phyloP scores from a whole-genome alignment of 2,797 vertebrate genomes.

The Pangasius mekongensis region DNA sequence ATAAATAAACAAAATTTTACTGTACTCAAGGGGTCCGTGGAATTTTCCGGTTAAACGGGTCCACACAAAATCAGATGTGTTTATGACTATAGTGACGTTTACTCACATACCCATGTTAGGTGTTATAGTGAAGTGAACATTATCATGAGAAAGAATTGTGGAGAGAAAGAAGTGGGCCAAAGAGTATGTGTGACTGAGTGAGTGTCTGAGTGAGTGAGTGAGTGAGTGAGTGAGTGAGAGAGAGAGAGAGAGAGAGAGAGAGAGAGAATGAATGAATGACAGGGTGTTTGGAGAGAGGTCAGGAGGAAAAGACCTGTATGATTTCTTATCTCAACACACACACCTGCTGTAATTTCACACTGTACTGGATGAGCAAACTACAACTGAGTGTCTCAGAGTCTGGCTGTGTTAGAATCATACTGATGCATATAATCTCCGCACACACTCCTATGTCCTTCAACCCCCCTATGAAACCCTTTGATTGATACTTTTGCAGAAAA shows the following conservation, averaged over 20 bases:
- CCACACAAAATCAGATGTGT: neutral
- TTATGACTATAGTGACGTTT: neutral
- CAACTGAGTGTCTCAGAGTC: neutral
- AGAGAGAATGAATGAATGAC: neutral
- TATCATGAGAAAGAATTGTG: neutral
- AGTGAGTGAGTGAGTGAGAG: neutral
- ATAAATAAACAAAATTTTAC: neutral
- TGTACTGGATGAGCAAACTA: neutral
- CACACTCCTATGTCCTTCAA: neutral
- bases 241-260: neutral
- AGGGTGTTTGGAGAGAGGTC: neutral
- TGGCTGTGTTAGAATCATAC: neutral
- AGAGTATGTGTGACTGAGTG: neutral
- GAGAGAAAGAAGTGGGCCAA: neutral
- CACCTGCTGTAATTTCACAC: slow-evolving; percentile 46
- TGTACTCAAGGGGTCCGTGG: neutral
- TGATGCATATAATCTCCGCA: slow-evolving; percentile 11
- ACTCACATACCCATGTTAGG: neutral
- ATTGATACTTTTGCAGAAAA: neutral
- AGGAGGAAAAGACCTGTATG: neutral
- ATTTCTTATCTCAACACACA: slow-evolving; percentile 42
- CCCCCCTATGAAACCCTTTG: neutral
- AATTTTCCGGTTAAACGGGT: neutral
- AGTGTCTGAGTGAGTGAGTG: neutral
- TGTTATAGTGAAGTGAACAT: neutral